Base-by-base conservation (phyloP, 2,888 invertebrate species). In the Idaea biselata region DNA sequence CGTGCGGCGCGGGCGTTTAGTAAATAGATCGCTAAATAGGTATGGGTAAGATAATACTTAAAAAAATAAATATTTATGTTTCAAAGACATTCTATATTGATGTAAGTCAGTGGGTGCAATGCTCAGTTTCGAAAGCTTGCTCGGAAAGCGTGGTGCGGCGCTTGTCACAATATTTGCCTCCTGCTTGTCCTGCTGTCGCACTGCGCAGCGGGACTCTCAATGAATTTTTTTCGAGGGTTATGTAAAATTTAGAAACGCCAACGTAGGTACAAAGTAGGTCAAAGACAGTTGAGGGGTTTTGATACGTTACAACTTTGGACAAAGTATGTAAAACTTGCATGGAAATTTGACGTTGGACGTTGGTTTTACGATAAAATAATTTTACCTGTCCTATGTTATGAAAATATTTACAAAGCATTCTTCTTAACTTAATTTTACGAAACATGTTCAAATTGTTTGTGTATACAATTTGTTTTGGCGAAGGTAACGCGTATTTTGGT, bases 121-220 rank as follows among this genome's bases (percentile, higher is more conserved):
- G 68, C 69, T 73, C 71, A 72, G 74, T 76, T 72, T 63, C 60
- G 68, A 73, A 73, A 69, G 71, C 64, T 71, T 62, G 60, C 25
- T 63, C 63, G 67, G 55, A 55, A 18, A 62, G 66, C 70, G 72
- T 64, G 64, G 63, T 61, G 60, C 54, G 60, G 68, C 74, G 70
- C 25, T 75, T 78, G 80, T 79, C 76, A 78, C 79, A 78, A 76
- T 79, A 79, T 80, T 81, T 77, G 77, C 69, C 55, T 44, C 68
- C 68, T 80, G 72, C 68, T 69, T 80, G 72, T 76, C 79, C 80
- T 79, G 80, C 67, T 80, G 80, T 76, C 79, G 80, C 80, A 80
- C 67, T 80, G 80, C 80, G 80, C 80, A 72, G 70, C 63, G 64
- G 64, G 63, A 67, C 67, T 73, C 75, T 75, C 75, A 77, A 74